Evolutionary conservation across 2,113 vertebrate species (phyloP), one percentile per base, ranked within the genome.

Genomic region (Eonycteris spelaea): DNA sequence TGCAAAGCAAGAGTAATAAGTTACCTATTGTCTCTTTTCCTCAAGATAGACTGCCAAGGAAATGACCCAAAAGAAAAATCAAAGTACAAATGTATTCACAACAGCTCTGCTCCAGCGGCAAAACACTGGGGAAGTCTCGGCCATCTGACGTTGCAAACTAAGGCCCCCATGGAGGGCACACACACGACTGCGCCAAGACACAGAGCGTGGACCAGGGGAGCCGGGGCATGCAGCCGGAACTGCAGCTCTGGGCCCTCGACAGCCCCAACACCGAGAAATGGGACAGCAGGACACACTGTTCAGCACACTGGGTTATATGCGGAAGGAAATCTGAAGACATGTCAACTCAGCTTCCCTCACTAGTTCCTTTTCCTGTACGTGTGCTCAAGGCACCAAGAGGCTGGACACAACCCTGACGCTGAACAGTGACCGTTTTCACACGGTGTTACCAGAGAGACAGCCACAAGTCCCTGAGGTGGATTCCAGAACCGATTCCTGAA

Each of bases 81-180:
- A 97, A 97, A 97, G 97, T 98, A 57, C 97, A 98, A 92, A 53
- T 71, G 26, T 8, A 35, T 82, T 83, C 11, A 10, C 22, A 43
- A 40, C n/a, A 92, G 87, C 57, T 80, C 70, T 80, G 84, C 84
- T 90, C 91, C 53, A 15, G 61, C 19, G 88, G 71, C 70, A 63
- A 24, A 93, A 57, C 59, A 28, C 35, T 14, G 11, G n/a, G 21
- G 4, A n/a, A 33, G 40, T 16, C 11, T 57, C 9, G 63, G 63
- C 71, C 21, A 12, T 1, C 2, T 26, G 85, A 89, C 75, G 65
- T 1, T 33, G 61, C 43, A 86, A 43, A 70, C 78, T 1, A 22
- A 90, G 40, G 73, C 57, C 74, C 6, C 43, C 28, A 7, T 1
- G 4, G 38, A 45, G 24, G 63, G 38, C 22, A 40, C 26, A 19